Evolutionary conservation across 1,140 invertebrate genomes (phyloP).

Genomic region (Drosophila triauraria): DNA sequence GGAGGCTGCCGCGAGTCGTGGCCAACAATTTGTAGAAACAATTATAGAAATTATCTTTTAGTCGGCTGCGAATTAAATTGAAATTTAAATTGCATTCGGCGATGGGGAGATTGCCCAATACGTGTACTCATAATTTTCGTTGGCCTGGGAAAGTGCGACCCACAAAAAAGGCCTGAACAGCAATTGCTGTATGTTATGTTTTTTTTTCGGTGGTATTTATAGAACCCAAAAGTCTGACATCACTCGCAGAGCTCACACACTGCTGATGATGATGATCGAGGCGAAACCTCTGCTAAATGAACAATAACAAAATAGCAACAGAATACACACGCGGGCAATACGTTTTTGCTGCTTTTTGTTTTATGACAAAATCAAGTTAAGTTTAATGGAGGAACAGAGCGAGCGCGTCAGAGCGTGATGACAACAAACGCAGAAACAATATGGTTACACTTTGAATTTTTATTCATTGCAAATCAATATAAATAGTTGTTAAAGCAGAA

Average conservation of each 20-base stretch:
- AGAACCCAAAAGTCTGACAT: constrained; percentile 77
- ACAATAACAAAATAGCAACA: constrained; percentile 37
- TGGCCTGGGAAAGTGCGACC: constrained; percentile 58
- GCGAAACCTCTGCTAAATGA: constrained; percentile 66
- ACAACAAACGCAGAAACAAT: constrained; percentile 24
- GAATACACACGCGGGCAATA: constrained; percentile 16
- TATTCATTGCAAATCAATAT: neutral
- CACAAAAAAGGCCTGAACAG: constrained; percentile 51
- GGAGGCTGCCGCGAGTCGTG: constrained; percentile 56
- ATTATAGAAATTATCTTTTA: constrained; percentile 83
- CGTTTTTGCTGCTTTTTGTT: constrained; percentile 40
- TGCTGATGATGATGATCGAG: constrained; percentile 34
- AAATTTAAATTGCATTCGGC: constrained; percentile 82
- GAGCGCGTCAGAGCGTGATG: constrained; percentile 52
- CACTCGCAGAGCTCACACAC: constrained; percentile 36
- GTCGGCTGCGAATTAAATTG: constrained; percentile 77
- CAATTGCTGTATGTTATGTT: constrained; percentile 45
- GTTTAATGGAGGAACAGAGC: constrained; percentile 56
- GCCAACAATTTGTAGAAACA: constrained; percentile 81
- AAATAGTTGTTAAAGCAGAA: too few relatives aligned
- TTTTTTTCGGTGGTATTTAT: constrained; percentile 55
- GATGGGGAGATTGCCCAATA: constrained; percentile 51
- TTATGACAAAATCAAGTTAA: constrained; percentile 67
- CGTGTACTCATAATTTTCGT: constrained; percentile 27
- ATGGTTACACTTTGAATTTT: neutral